Base-by-base conservation (phyloP, 2,888 invertebrate species). In the Mycogona germanica region DNA sequence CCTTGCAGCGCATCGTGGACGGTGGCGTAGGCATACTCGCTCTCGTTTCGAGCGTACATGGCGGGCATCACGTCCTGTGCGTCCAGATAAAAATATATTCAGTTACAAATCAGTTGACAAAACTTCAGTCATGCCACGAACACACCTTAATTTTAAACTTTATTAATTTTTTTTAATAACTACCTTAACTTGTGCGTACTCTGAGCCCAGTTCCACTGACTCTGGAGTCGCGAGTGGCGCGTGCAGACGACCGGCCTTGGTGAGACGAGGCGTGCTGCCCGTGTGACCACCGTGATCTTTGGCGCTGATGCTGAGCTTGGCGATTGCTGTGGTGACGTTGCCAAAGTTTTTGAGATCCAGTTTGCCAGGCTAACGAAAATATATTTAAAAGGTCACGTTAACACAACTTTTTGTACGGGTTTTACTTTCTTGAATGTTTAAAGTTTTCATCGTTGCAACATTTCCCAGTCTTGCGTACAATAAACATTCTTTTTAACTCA, bases 321-420 rank as follows among this genome's bases (percentile, higher is more conserved):
- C 79, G 45, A 91, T 79, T 4, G 87, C 88, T 67, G 89, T 87
- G 63, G 87, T 87, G 57, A 91, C 87, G 71, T 87, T 80, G 47
- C 85, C 82, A 70, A 84, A 91, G 69, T 88, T 87, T 70, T 86
- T 87, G 76, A 88, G 75, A 68, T 91, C 88, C 67, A 91, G 72
- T 72, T 88, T 88, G 55, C 89, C 89, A 17, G 89, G 88, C 79
- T 88, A 87, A 56, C 25, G 40, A 45, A 17, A 51, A n/a, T n/a
- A 17, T 19, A 19, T 51, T 23, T 17, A 51, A 51, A 48, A 14
- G n/a, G n/a, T n/a, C n/a, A n/a, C n/a, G n/a, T n/a, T n/a, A n/a
- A n/a, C n/a, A n/a, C n/a, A n/a, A n/a, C n/a, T n/a, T n/a, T n/a
- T n/a, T n/a, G n/a, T n/a, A n/a, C n/a, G n/a, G n/a, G n/a, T n/a